These are phyloP conservation scores for Cichlasoma orientale DNA, from an alignment of 2,797 vertebrate species.

Conservation along the genomic window DNA sequence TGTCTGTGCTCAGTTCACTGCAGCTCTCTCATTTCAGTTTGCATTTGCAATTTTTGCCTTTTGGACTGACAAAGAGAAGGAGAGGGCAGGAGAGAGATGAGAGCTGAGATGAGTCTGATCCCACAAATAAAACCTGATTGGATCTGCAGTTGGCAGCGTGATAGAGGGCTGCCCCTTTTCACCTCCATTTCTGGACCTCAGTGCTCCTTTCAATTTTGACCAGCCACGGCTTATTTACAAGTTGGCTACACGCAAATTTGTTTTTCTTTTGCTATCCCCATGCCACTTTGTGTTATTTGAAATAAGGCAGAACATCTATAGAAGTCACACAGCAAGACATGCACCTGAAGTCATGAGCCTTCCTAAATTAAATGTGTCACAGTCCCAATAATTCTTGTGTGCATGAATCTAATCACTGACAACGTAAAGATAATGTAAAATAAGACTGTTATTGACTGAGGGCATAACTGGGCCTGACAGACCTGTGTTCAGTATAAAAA, in stretches of 20 bases:
- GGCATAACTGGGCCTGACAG: background rate
- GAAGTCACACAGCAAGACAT: background rate
- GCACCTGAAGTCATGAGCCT: background rate
- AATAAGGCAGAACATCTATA: background rate
- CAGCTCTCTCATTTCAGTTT: background rate
- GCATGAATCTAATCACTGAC: background rate
- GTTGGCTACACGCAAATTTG: background rate
- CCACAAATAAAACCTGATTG: constrained; percentile 43
- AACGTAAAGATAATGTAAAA: background rate
- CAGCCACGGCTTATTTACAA: background rate
- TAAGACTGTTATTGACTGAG: background rate
- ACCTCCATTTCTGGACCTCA: background rate
- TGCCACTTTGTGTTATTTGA: background rate
- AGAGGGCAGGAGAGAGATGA: constrained; percentile 10
- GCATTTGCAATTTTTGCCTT: background rate
- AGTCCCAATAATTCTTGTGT: background rate
- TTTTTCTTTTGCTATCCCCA: background rate
- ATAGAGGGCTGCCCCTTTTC: background rate
- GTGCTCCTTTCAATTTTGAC: background rate
- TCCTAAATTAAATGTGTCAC: background rate
- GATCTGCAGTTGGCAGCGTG: constrained; percentile 5
- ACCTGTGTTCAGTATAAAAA: too few relatives aligned
- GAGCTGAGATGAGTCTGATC: constrained; percentile 25
- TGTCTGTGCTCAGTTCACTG: background rate
- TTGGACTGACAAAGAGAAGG: background rate